Evolutionary conservation across 2,888 invertebrate species (phyloP).

Genomic region (Hydrotaea diabolus): DNA sequence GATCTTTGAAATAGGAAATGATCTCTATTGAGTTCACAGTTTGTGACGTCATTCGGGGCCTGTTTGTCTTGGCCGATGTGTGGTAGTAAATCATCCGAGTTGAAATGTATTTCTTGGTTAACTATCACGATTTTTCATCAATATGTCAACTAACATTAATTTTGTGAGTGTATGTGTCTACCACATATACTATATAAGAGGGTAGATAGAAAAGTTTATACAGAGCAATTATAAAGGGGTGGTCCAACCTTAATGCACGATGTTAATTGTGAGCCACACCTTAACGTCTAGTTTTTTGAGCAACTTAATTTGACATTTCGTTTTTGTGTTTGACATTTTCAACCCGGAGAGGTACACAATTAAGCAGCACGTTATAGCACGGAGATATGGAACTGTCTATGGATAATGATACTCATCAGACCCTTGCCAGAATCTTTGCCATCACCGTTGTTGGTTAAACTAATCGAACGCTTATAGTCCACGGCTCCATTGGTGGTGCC

Average conservation of each 20-base stretch:
- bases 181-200: not conserved
- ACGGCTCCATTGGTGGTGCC: constrained; percentile 67
- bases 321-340: too few species aligned
- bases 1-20: constrained; percentile 40
- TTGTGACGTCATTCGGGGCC: constrained; percentile 57
- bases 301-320: too few species aligned
- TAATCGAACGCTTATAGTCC: constrained; percentile 79
- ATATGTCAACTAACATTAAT: constrained; percentile 64
- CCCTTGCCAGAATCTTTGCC: constrained; percentile 71
- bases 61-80: not conserved
- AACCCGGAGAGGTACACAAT: too few species aligned
- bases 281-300: too few species aligned
- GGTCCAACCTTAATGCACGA: too few species aligned
- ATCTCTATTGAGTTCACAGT: constrained; percentile 34
- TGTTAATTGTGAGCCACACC: too few species aligned
- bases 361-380: too few species aligned
- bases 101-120: constrained; percentile 62
- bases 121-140: constrained; percentile 66
- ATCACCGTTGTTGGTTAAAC: constrained; percentile 74
- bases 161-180: constrained; percentile 44
- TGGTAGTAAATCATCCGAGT: constrained; percentile 26
- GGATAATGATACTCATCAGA: constrained; percentile 80
- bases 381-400: constrained; percentile 80
- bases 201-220: too few species aligned
- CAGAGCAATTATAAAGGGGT: too few species aligned